Conservation (phyloP, 1,140 invertebrate genomes). For the Drosophila kikkawai region DNA sequence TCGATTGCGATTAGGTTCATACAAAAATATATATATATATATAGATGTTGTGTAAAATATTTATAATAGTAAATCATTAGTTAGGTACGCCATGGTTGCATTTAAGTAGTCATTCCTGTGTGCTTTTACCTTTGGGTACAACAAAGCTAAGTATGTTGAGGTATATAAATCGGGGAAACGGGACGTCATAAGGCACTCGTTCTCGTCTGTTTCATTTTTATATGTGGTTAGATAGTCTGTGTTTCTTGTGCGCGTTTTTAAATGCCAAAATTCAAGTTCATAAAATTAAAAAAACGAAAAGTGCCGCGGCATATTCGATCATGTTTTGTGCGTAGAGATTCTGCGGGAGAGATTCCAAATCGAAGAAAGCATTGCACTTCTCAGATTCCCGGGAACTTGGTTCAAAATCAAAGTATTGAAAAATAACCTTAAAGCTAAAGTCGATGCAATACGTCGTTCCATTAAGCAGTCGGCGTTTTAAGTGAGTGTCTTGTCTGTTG, state of each 20-base stretch:
- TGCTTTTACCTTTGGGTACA: slow-evolving; percentile 29
- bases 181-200: slow-evolving; percentile 70
- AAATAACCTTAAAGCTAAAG: slow-evolving; percentile 30
- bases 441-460: slow-evolving; percentile 34
- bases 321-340: slow-evolving; percentile 35
- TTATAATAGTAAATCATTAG: slow-evolving; percentile 47
- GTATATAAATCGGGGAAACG: slow-evolving; percentile 41
- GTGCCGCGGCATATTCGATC: slow-evolving; percentile 14
- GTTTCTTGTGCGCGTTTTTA: slow-evolving; percentile 53
- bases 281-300: slow-evolving; percentile 14
- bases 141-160: slow-evolving; percentile 46
- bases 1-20: slow-evolving; percentile 46
- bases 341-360: slow-evolving; percentile 16
- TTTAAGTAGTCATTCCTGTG: slow-evolving; percentile 40
- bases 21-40: slow-evolving; percentile 42
- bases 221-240: slow-evolving; percentile 6
- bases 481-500: slow-evolving; percentile 5
- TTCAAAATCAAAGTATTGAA: slow-evolving; percentile 10
- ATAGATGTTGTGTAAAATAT: slow-evolving; percentile 10
- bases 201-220: slow-evolving; percentile 17
- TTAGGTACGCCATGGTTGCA: slow-evolving; percentile 50
- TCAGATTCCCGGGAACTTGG: slow-evolving; percentile 23
- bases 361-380: slow-evolving; percentile 36
- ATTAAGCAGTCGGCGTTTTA: slow-evolving; percentile 57
- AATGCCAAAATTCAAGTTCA: slow-evolving; percentile 53